Conservation (phyloP, 2,888 invertebrate species). For the Hesperia comma region DNA sequence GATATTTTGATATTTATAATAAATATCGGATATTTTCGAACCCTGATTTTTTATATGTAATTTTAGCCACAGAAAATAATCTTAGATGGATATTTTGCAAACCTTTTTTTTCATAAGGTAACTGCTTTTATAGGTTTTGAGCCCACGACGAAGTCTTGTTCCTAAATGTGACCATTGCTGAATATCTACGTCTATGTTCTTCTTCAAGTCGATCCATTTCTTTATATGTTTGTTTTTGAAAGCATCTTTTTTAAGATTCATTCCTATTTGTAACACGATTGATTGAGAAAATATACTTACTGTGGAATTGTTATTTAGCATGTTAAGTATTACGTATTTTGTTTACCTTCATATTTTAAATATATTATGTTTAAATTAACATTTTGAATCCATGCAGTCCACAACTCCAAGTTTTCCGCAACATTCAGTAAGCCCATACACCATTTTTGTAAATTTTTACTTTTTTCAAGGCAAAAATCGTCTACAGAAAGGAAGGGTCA, state of each 20-base stretch:
- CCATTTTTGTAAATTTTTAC: conserved; percentile 55
- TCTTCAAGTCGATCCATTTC: conserved; percentile 53
- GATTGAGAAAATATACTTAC: no score
- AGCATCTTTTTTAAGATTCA: neutral
- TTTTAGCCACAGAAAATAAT: no score
- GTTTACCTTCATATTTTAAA: conserved; percentile 50
- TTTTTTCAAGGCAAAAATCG: neutral
- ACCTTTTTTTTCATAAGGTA: conserved; percentile 47
- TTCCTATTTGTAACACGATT: neutral
- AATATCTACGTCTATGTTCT: conserved; percentile 55
- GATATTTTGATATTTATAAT: no score
- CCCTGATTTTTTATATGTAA: no score
- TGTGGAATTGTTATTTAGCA: no score
- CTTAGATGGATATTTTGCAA: neutral
- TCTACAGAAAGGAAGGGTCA: neutral
- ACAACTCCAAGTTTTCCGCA: conserved; percentile 59
- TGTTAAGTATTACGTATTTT: no score
- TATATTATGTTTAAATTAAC: conserved; percentile 51
- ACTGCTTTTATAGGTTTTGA: conserved; percentile 46
- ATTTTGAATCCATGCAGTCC: conserved; percentile 65
- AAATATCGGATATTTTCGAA: no score
- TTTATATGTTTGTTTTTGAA: conserved; percentile 29
- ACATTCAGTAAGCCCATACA: conserved; percentile 60
- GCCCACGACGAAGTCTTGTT: conserved; percentile 47
- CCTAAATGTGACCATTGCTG: conserved; percentile 57